Base-by-base conservation (phyloP, 2,797 vertebrate genomes). In the Urosaurus nigricauda region DNA sequence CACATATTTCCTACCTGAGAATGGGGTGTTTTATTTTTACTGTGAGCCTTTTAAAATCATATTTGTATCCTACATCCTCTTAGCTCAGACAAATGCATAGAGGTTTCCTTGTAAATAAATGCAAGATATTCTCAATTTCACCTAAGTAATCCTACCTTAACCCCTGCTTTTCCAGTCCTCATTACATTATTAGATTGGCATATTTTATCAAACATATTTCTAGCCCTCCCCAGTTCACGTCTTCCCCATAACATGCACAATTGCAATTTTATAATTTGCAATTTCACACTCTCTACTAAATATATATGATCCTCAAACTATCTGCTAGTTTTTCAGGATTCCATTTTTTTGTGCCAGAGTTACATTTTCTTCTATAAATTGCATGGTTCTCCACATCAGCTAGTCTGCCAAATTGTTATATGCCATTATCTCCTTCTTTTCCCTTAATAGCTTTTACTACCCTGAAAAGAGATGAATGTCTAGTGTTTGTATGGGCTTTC, bases 401-500 rank as follows among this genome's bases (percentile, higher is more conserved):
- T 0, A n/a, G 12, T 37, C 2, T 73, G 35, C n/a, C 14, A n/a
- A 84, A 26, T 68, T 53, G 47, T 60, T 82, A 40, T 29, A 65
- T 7, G 5, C 26, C 58, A 81, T 63, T 60, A 71, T 47, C 47
- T 37, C 26, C 47, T 32, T 53, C 47, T 40, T 40, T n/a, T 65
- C 40, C 26, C 60, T 71, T 47, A 68, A 47, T n/a, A 84, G 53
- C 73, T 78, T 86, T 63, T 40, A 77, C 77, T 86, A 43, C 40
- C 29, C 40, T 86, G 37, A 40, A 74, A 78, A 9, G 37, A 65
- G 32, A 32, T 47, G 26, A 51, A 43, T 70, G 51, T 83, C 26
- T n/a, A 32, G 21, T 83, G 40, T 47, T 56, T 43, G 73, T 26
- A 78, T 13, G 2, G 5, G 37, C 35, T 75, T 26, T 37, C 21